phyloP scores from a whole-genome alignment of 2,113 vertebrate genomes.

The Progne subis region DNA sequence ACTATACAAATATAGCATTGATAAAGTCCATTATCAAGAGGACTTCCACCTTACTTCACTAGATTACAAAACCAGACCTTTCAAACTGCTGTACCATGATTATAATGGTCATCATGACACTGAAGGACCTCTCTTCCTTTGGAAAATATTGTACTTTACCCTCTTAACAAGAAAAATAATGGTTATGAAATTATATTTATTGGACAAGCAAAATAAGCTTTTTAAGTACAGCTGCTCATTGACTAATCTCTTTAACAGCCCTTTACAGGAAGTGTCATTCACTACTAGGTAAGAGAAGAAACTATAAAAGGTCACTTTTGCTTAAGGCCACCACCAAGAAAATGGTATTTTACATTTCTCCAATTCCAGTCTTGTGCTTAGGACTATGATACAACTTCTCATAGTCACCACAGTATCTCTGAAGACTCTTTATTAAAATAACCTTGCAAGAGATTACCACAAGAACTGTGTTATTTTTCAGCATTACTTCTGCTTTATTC shows the following conservation, averaged over 20 bases:
- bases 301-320: neutral
- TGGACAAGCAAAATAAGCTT: neutral
- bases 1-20: neutral
- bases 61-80: neutral
- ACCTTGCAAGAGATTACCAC: neutral
- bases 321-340: neutral
- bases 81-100: neutral
- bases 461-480: neutral
- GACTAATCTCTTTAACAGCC: neutral
- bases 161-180: neutral
- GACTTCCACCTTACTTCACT: neutral
- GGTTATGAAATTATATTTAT: neutral
- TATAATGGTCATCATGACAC: neutral
- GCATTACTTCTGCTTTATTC: neutral
- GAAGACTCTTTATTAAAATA: neutral
- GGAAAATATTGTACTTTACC: neutral
- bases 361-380: neutral
- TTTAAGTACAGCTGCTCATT: neutral
- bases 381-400: neutral
- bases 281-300: neutral
- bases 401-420: neutral
- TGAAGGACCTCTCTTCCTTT: neutral
- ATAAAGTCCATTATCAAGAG: neutral
- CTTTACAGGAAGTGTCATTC: neutral
- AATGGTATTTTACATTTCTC: neutral